Evolutionary conservation across 2,797 vertebrate species (phyloP).

Genomic region (Tokudaia tokunoshimensis): DNA sequence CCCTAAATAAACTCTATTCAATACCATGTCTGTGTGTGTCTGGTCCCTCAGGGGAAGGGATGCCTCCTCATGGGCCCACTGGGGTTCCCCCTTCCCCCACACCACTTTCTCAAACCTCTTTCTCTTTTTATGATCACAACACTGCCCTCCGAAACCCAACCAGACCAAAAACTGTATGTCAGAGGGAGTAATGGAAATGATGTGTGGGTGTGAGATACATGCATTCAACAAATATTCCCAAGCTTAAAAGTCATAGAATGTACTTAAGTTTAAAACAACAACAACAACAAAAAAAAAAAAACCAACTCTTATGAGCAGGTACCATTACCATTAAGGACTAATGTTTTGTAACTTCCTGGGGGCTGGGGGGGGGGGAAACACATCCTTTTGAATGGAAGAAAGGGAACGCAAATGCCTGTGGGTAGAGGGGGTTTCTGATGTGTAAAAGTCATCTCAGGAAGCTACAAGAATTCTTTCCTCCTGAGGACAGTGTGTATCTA

Average conservation of each 20-base stretch:
- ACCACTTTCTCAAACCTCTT: too few species aligned
- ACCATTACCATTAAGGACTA: too few species aligned
- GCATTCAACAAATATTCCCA: not conserved
- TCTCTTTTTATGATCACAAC: too few species aligned
- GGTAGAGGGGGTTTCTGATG: not conserved
- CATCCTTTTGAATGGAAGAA: not conserved
- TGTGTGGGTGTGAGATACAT: slow-evolving; percentile 43
- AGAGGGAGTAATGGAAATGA: slow-evolving; percentile 49
- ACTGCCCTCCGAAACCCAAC: not conserved
- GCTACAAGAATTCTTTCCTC: not conserved
- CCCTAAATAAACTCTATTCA: too few species aligned
- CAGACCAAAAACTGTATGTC: not conserved
- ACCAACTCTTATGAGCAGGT: not conserved
- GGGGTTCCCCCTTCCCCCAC: too few species aligned
- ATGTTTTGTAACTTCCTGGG: too few species aligned
- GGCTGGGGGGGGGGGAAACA: too few species aligned
- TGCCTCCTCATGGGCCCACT: too few species aligned
- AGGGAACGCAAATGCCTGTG: not conserved
- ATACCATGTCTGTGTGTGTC: too few species aligned
- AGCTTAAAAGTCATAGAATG: slow-evolving; percentile 9
- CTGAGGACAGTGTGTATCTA: not conserved
- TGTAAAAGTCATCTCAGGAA: not conserved
- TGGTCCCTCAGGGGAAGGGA: too few species aligned
- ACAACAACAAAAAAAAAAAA: too few species aligned
- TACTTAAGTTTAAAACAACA: slow-evolving; percentile 52